phyloP scores from a whole-genome alignment of 2,888 invertebrate species.

The Amblyteles armatorius region DNA sequence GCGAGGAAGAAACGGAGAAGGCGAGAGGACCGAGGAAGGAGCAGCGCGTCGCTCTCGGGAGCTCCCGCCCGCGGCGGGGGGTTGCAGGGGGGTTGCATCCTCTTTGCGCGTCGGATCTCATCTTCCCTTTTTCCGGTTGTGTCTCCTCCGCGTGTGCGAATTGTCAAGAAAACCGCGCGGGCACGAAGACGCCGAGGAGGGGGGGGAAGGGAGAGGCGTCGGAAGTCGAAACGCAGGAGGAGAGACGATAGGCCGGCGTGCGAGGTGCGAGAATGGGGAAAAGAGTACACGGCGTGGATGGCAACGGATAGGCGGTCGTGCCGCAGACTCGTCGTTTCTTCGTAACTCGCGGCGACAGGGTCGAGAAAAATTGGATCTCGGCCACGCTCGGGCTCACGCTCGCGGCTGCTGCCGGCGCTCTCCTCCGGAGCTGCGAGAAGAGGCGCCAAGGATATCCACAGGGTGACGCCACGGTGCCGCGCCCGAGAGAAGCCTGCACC shows the following conservation, averaged over 20 bases:
- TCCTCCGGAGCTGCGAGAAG: slow-evolving; percentile 12
- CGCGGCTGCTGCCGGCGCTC: slow-evolving; percentile 36
- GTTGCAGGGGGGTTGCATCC: neutral
- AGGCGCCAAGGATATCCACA: slow-evolving; percentile 60
- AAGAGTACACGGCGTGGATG: neutral
- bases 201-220: slow-evolving; percentile 39
- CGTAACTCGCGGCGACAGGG: slow-evolving; percentile 82
- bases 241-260: slow-evolving; percentile 31
- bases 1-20: slow-evolving; percentile 44
- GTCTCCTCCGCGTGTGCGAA: neutral
- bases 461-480: slow-evolving; percentile 36
- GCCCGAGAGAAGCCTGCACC: neutral
- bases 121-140: slow-evolving; percentile 26
- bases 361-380: slow-evolving; percentile 82
- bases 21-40: slow-evolving; percentile 22
- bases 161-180: slow-evolving; percentile 38
- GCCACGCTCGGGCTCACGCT: slow-evolving; percentile 43
- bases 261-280: slow-evolving; percentile 37
- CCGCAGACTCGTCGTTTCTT: slow-evolving; percentile 74
- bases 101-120: slow-evolving; percentile 43
- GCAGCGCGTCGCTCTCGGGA: neutral
- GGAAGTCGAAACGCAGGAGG: slow-evolving; percentile 28
- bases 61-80: slow-evolving; percentile 6
- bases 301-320: slow-evolving; percentile 22
- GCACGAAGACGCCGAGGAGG: slow-evolving; percentile 23